Conservation (phyloP, 2,888 invertebrate genomes). For the Taphrorychus bicolor region DNA sequence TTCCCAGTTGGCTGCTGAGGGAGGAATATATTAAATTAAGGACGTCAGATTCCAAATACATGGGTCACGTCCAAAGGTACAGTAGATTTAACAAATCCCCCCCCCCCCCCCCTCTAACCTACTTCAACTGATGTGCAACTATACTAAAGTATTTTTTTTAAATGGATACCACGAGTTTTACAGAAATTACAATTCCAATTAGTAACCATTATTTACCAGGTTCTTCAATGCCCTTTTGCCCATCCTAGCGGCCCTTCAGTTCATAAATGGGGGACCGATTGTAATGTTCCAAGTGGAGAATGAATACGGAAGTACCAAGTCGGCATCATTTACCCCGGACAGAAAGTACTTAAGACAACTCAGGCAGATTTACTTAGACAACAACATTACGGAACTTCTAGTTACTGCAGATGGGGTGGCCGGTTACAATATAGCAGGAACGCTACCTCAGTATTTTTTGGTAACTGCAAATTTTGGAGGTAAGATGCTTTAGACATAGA, state of each 20-base stretch:
- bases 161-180: too few relatives aligned
- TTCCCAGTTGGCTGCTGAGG: slow-evolving; percentile 55
- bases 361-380: slow-evolving; percentile 52
- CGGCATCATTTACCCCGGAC: slow-evolving; percentile 44
- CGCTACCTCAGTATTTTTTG: slow-evolving; percentile 57
- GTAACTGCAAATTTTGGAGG: slow-evolving; percentile 65
- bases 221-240: slow-evolving; percentile 58
- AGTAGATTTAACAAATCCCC: too few relatives aligned
- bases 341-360: slow-evolving; percentile 48
- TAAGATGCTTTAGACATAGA: slow-evolving; percentile 24
- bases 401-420: slow-evolving; percentile 63
- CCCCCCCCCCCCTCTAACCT: too few relatives aligned
- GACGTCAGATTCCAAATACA: slow-evolving; percentile 53
- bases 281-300: slow-evolving; percentile 89
- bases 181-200: too few relatives aligned
- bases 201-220: too few relatives aligned
- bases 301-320: slow-evolving; percentile 60
- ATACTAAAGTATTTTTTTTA: too few relatives aligned
- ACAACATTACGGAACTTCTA: slow-evolving; percentile 60
- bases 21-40: slow-evolving; percentile 62
- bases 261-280: slow-evolving; percentile 82
- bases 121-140: too few relatives aligned
- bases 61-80: slow-evolving; percentile 46
- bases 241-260: slow-evolving; percentile 63
- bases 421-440: slow-evolving; percentile 51